Evolutionary conservation across 2,113 vertebrate species (phyloP), one percentile per base, ranked within the genome.

Genomic region (Myotis davidii): DNA sequence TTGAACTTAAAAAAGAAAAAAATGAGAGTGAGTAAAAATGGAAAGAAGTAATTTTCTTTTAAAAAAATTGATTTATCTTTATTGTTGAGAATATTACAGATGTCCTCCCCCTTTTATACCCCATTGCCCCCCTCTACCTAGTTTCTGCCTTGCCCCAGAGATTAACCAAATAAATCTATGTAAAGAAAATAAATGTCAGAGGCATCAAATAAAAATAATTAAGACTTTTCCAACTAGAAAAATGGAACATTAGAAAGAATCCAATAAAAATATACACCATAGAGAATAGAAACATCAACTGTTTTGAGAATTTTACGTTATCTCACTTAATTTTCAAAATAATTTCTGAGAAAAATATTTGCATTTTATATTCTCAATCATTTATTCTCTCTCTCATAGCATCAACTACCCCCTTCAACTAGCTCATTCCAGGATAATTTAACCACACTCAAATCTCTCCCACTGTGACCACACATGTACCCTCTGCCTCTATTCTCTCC

Each of bases 151-250:
- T 59, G 21, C 21, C 21, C 21, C 21, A 59, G 21, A 59, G 6
- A 59, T 59, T 25, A 59, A 59, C 56, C 56, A 59, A 59, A 59
- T 3, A 59, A 59, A 59, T 74, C 42, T 74, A 34, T 6, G 1
- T 37, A 74, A 83, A 84, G 39, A 56, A 94, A 76, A 23, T 69
- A 95, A 89, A 10, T 39, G 39, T 23, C 21, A 91, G 54, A 90
- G n/a, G 39, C 78, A 73, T 48, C 23, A 74, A 88, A 88, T 52
- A 73, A 56, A 95, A 85, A 61, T 37, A 85, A 73, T 59, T 39
- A 72, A 52, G 29, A 37, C 13, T 67, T 85, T 76, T 73, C 79
- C 85, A n/a, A 86, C 3, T 25, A 85, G 67, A 85, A 91, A 73
- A 37, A 64, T 13, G 11, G 32, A 81, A 85, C 1, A 27, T 81